Conservation (phyloP, 2,113 vertebrate species). For the Chrysochloris asiatica region DNA sequence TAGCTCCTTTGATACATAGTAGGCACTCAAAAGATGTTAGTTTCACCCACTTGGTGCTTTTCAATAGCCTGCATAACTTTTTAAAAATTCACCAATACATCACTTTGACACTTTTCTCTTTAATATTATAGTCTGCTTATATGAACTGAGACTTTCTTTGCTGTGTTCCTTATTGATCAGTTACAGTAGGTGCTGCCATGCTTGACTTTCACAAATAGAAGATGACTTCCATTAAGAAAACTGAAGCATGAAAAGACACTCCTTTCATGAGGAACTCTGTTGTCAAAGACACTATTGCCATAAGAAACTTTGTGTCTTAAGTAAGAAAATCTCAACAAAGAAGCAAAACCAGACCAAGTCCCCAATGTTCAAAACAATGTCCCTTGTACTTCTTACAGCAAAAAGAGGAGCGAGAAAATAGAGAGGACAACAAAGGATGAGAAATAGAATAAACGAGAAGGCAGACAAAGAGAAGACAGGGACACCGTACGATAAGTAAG, state of each 20-base stretch:
- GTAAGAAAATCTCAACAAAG: neutral
- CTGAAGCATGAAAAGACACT: neutral
- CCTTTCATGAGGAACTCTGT: too few relatives aligned
- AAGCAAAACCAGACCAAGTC: too few relatives aligned
- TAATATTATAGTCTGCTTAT: neutral
- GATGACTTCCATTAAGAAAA: neutral
- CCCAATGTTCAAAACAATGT: too few relatives aligned
- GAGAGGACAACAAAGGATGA: neutral
- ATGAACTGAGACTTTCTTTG: too few relatives aligned
- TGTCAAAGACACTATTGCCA: neutral
- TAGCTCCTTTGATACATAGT: too few relatives aligned
- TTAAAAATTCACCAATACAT: neutral
- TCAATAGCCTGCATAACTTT: too few relatives aligned
- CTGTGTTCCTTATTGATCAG: too few relatives aligned
- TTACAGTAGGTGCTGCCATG: neutral
- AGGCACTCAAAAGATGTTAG: too few relatives aligned
- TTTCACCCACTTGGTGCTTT: too few relatives aligned
- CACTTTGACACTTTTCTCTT: neutral
- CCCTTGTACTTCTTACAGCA: neutral
- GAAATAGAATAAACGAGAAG: neutral
- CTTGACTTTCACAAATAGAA: neutral
- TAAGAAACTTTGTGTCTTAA: too few relatives aligned
- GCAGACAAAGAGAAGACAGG: too few relatives aligned
- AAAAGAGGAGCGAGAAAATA: neutral
- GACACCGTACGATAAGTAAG: too few relatives aligned